Evolutionary conservation across 2,113 vertebrate genomes (phyloP).

Genomic region (Cheilinus undulatus): DNA sequence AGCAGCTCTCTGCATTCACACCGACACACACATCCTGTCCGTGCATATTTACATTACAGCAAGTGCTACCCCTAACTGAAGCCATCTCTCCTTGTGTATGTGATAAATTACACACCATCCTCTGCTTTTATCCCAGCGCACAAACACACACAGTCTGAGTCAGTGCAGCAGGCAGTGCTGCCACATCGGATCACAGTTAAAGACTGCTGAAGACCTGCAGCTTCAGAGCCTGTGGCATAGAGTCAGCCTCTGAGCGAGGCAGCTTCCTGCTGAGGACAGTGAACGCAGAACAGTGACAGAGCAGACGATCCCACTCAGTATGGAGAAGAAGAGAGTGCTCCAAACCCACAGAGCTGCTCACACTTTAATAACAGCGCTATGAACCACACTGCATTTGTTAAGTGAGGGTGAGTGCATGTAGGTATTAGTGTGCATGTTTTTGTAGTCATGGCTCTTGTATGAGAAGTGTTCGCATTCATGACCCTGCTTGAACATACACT

Average conservation of each 20-base stretch:
- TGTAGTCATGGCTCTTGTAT: no score
- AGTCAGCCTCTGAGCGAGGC: constrained; percentile 10
- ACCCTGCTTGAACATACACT: no score
- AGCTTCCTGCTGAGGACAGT: constrained; percentile 29
- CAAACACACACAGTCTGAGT: constrained; percentile 24
- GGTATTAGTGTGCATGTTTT: no score
- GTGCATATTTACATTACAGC: constrained; percentile 8
- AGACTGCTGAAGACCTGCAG: constrained; percentile 47
- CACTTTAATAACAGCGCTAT: constrained; percentile 52
- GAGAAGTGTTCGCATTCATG: no score
- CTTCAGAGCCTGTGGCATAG: constrained; percentile 20
- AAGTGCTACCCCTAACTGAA: not conserved
- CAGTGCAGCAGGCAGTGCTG: constrained; percentile 43
- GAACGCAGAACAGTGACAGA: constrained; percentile 35
- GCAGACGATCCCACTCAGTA: constrained; percentile 48
- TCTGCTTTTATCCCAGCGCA: constrained; percentile 8
- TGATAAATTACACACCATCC: not conserved
- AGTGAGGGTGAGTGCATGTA: no score
- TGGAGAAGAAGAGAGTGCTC: constrained; percentile 17
- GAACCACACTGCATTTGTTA: no score
- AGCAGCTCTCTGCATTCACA: not conserved
- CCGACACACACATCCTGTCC: constrained; percentile 6
- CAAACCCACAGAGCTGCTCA: constrained; percentile 51
- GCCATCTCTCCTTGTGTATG: not conserved
- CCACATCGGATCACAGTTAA: constrained; percentile 44